Evolutionary conservation across 2,113 vertebrate genomes (phyloP).

Genomic region (Hypanus sabinus): DNA sequence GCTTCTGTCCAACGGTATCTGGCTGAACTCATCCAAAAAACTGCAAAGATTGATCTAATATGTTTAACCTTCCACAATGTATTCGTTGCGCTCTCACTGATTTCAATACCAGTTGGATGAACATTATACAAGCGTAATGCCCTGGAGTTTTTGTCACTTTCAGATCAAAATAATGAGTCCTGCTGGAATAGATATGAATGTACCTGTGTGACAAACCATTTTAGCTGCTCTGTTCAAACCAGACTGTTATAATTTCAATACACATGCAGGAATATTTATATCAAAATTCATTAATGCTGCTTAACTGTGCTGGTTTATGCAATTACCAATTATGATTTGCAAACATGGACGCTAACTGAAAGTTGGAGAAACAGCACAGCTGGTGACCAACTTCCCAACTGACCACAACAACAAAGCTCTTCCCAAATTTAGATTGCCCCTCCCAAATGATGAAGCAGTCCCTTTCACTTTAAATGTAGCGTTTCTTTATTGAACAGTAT

Average conservation of each 20-base stretch:
- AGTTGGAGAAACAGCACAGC: background rate
- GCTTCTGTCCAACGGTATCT: too few relatives aligned
- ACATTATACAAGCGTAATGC: too few relatives aligned
- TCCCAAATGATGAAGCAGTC: background rate
- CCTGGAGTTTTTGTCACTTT: too few relatives aligned
- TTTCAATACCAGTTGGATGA: too few relatives aligned
- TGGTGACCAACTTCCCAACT: background rate
- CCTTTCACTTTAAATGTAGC: conserved; percentile 11
- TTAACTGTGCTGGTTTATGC: background rate
- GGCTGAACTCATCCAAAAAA: too few relatives aligned
- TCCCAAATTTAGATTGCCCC: background rate
- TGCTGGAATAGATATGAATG: too few relatives aligned
- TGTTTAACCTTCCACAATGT: too few relatives aligned
- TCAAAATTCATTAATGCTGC: background rate
- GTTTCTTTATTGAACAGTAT: conserved; percentile 28
- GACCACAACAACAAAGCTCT: background rate
- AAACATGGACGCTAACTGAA: background rate
- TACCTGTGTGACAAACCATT: too few relatives aligned
- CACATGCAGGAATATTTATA: background rate
- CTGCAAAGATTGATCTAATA: too few relatives aligned
- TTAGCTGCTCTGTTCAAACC: too few relatives aligned
- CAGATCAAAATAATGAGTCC: too few relatives aligned
- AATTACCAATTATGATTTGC: background rate
- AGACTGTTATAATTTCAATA: background rate
- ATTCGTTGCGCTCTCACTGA: too few relatives aligned